These are phyloP conservation scores for Cylloceria caligata DNA, from an alignment of 2,888 invertebrate genomes.

Conservation along the genomic window DNA sequence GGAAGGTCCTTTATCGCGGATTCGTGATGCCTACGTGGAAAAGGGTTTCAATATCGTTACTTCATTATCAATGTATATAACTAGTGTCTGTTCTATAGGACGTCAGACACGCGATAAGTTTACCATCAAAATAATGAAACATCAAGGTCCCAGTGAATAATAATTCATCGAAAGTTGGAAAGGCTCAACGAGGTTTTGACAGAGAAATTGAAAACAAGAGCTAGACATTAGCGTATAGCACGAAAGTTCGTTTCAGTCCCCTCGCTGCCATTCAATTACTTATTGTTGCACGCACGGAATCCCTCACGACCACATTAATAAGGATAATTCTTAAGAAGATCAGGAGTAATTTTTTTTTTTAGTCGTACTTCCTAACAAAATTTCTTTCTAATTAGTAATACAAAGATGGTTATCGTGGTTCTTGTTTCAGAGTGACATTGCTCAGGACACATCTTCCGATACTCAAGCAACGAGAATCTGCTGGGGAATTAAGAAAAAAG, in stretches of 20 bases:
- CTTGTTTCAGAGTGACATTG: not conserved
- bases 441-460: not conserved
- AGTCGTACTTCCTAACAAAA: not conserved
- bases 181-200: no score
- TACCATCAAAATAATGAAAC: no score
- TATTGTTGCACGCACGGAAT: not conserved
- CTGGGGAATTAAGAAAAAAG: not conserved
- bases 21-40: slow-evolving; percentile 17
- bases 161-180: no score
- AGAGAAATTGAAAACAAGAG: no score
- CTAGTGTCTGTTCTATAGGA: no score
- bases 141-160: no score
- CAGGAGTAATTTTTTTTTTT: no score
- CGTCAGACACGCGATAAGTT: no score
- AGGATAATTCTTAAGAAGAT: not conserved
- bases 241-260: not conserved
- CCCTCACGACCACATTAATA: not conserved
- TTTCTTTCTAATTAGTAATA: not conserved
- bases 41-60: slow-evolving; percentile 52
- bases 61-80: slow-evolving; percentile 15
- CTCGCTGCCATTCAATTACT: not conserved
- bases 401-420: not conserved
- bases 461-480: not conserved
- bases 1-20: not conserved
- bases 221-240: no score